phyloP scores from a whole-genome alignment of 2,797 vertebrate genomes.

The Thripadectes ignobilis region DNA sequence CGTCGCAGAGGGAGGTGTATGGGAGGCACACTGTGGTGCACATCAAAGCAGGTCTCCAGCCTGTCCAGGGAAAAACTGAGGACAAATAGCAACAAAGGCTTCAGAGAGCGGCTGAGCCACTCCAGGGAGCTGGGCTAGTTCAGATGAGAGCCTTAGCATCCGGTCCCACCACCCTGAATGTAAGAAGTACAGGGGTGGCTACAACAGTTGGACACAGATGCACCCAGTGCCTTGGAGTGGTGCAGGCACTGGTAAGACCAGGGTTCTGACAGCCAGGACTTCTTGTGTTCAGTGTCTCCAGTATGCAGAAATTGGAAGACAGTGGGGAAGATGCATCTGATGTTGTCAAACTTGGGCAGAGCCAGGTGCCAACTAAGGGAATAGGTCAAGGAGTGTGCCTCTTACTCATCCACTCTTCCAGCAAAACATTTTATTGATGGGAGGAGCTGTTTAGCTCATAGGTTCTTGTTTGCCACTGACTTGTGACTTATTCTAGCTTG shows the following conservation, averaged over 20 bases:
- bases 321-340: rapidly evolving
- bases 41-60: background rate
- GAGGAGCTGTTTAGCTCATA: background rate
- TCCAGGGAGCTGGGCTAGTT: background rate
- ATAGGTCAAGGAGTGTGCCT: background rate
- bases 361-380: background rate
- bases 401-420: background rate
- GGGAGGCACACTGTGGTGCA: background rate
- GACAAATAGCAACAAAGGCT: background rate
- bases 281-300: background rate
- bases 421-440: background rate
- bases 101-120: background rate
- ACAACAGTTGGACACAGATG: rapidly evolving
- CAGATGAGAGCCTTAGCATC: background rate
- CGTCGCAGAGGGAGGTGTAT: rapidly evolving
- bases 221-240: background rate
- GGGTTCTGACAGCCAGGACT: background rate
- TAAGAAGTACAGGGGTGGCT: background rate
- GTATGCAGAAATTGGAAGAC: background rate
- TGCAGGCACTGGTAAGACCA: background rate
- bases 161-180: background rate
- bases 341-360: background rate
- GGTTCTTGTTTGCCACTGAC: background rate
- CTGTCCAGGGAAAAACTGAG: background rate
- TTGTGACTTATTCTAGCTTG: background rate